Evolutionary conservation across 2,888 invertebrate species (phyloP), one percentile per base, ranked within the genome.

Genomic region (Unio delphinus): DNA sequence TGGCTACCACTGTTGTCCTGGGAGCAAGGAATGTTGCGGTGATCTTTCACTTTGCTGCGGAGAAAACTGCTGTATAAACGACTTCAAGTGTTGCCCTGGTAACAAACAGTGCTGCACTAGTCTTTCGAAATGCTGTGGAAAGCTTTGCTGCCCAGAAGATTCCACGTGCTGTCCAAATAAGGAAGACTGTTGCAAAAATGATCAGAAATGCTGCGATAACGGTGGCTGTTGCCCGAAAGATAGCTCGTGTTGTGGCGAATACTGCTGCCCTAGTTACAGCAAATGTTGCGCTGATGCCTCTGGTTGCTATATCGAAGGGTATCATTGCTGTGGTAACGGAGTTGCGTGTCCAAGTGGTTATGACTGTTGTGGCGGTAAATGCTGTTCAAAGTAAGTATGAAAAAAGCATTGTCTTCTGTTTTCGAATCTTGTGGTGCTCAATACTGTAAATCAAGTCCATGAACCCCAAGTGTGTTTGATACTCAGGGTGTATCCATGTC

Each of bases 1-100:
- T 8, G 76, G 76, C 4, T 61, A 65, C 20, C 73, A 73, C 23
- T 76, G 76, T 59, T 76, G 76, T 58, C 76, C 76, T 4, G 71
- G 73, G 18, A 64, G 73, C 45, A 65, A 69, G 55, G 68, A 76
- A 61, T 76, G 76, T 45, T 76, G 76, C 61, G 61, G 28, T 56
- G 68, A 73, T 65, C 62, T 73, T 63, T 64, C 69, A 59, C 69
- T 67, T 58, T 76, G 76, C 34, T 76, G 76, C 55, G 76, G 73
- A 4, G 69, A 76, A 54, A 70, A 76, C 61, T 76, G 76, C 63
- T 76, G 76, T 73, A 69, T 58, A 15, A 23, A 65, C 30, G 71
- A 73, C 26, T 76, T 71, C 68, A 68, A 69, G 57, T 76, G 76
- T 69, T 76, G 76, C 66, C 67, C 67, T 23, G 76, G 71, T n/a